These are phyloP conservation scores for Orbicella faveolata DNA, from an alignment of 64 coral and sea anemone genomes.

Conservation along the genomic window DNA sequence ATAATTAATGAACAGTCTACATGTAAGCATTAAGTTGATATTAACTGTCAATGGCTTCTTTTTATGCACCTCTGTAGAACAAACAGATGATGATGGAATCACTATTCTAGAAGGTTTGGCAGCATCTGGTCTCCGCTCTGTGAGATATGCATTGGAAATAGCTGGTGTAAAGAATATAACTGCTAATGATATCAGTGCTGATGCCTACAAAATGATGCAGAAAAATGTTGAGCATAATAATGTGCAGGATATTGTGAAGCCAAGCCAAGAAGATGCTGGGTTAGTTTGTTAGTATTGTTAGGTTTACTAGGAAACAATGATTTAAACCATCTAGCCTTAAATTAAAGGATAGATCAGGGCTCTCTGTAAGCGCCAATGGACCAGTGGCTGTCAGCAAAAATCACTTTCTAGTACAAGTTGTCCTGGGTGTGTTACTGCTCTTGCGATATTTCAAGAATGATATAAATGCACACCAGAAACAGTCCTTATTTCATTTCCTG, in stretches of 20 bases:
- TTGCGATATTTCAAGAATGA: background rate
- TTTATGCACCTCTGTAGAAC: background rate
- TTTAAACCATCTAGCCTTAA: too few relatives aligned
- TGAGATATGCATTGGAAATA: conserved; percentile 95
- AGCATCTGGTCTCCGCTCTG: conserved; percentile 91
- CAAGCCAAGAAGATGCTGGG: conserved; percentile 93
- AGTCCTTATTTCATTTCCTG: too few relatives aligned
- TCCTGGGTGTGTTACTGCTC: background rate
- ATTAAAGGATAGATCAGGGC: too few relatives aligned
- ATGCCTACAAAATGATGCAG: conserved; percentile 85
- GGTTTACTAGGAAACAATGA: background rate
- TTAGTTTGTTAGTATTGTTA: conserved; percentile 35
- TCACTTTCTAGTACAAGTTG: background rate
- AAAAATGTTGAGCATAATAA: conserved; percentile 89
- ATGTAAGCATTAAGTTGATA: background rate
- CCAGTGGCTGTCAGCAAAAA: background rate
- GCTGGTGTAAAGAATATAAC: conserved; percentile 67
- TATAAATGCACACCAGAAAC: background rate
- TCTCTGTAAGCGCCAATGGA: background rate
- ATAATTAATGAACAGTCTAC: too few relatives aligned
- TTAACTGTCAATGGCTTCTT: background rate
- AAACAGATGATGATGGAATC: conserved; percentile 36
- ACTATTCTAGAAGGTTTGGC: conserved; percentile 84
- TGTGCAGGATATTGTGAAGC: conserved; percentile 61
- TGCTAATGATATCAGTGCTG: conserved; percentile 95